Evolutionary conservation across 2,888 invertebrate genomes (phyloP).

Genomic region (Acanthopleura granulata): DNA sequence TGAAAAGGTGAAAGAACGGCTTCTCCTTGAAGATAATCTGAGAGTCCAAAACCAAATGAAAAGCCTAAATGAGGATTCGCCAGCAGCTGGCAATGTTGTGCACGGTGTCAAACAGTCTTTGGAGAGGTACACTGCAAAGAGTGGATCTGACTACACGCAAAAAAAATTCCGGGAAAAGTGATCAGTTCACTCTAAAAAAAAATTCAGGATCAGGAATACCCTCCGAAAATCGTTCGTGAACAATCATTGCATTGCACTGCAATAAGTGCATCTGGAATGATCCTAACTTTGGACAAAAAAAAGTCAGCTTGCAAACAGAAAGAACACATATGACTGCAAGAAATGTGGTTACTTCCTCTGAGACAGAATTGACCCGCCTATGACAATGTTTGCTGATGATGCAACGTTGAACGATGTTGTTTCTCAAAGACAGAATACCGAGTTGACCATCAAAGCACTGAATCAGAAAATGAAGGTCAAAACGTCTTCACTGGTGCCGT

Average conservation of each 20-base stretch:
- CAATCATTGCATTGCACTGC: no score
- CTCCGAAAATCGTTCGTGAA: no score
- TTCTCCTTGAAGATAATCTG: conserved; percentile 24
- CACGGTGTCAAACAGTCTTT: not conserved
- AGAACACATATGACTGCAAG: not conserved
- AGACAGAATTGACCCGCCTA: not conserved
- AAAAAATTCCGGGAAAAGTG: no score
- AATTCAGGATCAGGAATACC: no score
- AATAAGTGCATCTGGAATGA: no score
- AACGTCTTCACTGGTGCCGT: not conserved
- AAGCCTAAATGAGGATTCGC: conserved; percentile 8
- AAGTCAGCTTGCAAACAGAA: not conserved
- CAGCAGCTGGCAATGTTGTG: not conserved
- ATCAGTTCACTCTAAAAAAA: no score
- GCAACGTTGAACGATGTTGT: not conserved
- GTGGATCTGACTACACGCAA: no score
- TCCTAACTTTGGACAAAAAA: not conserved
- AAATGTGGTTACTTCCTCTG: not conserved
- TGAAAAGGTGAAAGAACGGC: conserved; percentile 17
- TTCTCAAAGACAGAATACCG: not conserved
- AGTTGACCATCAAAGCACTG: not conserved
- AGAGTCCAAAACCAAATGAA: conserved; percentile 19
- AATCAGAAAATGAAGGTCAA: not conserved
- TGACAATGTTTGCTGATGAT: not conserved
- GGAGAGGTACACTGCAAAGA: no score